These are phyloP conservation scores for Luscinia luscinia DNA, from an alignment of 2,797 vertebrate species.

Conservation along the genomic window DNA sequence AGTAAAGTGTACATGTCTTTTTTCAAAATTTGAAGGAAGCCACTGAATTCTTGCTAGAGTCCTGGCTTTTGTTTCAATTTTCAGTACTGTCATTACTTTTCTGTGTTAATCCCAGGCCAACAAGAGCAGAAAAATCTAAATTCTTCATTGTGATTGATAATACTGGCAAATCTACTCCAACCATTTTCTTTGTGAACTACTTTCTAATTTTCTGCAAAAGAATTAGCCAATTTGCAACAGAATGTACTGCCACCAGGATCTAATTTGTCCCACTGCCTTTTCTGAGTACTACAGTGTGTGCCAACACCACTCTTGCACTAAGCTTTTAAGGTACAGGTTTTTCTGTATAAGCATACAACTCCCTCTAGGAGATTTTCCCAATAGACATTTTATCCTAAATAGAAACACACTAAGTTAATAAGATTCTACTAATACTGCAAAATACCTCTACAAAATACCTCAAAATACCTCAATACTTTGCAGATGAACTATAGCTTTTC, in stretches of 20 bases:
- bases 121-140: neutral
- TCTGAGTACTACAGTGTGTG: accelerated
- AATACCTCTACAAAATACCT: neutral
- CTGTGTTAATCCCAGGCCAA: neutral
- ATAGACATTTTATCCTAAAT: accelerated
- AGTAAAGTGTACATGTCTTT: neutral
- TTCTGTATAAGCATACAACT: neutral
- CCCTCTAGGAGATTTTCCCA: neutral
- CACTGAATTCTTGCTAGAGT: neutral
- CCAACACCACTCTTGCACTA: neutral
- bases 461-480: neutral
- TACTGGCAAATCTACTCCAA: neutral
- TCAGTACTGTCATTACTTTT: neutral
- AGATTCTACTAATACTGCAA: neutral
- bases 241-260: neutral
- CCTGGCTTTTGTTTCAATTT: neutral
- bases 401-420: neutral
- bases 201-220: neutral
- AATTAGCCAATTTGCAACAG: neutral
- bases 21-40: neutral
- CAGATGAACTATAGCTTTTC: neutral
- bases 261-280: neutral
- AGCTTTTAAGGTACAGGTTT: neutral
- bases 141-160: neutral
- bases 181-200: neutral